phyloP scores from a whole-genome alignment of 2,888 invertebrate species.

The Imbricaverruca yamaguchii region DNA sequence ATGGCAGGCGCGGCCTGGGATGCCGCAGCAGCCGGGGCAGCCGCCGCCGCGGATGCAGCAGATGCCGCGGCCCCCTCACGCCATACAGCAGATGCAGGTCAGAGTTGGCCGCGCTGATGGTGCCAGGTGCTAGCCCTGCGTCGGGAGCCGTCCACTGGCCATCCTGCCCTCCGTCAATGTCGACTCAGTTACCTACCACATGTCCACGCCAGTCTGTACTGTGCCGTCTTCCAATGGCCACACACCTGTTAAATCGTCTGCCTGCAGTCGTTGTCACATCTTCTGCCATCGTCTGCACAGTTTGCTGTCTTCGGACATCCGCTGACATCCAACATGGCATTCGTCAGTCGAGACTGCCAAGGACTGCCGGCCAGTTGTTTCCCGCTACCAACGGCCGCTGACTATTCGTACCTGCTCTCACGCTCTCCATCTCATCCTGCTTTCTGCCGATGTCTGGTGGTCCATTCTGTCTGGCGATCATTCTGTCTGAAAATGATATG shows the following conservation, averaged over 20 bases:
- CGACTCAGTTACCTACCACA: no score
- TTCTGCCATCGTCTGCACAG: no score
- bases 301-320: no score
- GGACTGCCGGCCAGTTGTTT: background rate
- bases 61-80: background rate
- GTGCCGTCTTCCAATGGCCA: background rate
- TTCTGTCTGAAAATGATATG: no score
- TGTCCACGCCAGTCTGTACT: no score
- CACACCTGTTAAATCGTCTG: background rate
- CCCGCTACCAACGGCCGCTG: no score
- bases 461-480: no score
- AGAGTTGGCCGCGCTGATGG: background rate
- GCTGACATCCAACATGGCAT: no score
- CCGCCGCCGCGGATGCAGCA: background rate
- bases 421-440: background rate
- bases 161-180: no score
- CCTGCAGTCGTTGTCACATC: background rate
- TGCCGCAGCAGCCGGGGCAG: background rate
- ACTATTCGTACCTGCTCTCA: no score
- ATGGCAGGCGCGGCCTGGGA: background rate
- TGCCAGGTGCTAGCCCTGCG: no score
- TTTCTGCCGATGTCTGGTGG: background rate
- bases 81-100: conserved; percentile 17
- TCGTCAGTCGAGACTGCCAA: background rate
- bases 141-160: no score